Conservation (phyloP, 30 jellyfish, hydroid and myxozoan species). For the Morbakka virulenta region DNA sequence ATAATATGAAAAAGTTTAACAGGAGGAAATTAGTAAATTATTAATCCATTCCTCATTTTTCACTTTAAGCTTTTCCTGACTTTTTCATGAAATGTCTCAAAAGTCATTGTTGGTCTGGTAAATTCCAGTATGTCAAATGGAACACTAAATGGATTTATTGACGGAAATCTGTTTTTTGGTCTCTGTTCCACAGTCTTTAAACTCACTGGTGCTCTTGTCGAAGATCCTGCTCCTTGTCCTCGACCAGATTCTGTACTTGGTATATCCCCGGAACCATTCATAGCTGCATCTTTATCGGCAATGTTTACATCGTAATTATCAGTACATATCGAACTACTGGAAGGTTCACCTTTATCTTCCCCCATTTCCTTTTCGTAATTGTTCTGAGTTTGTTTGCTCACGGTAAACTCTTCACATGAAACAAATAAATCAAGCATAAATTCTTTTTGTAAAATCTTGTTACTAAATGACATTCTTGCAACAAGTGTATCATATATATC, state of each 20-base stretch:
- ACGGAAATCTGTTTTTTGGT: neutral
- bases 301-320: no score
- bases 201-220: neutral
- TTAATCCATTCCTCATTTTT: no score
- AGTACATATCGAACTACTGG: no score
- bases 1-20: no score
- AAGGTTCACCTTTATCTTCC: no score
- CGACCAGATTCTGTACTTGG: no score
- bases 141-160: neutral
- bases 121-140: neutral
- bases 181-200: neutral
- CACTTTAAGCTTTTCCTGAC: no score
- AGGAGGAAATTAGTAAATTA: no score
- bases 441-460: neutral
- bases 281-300: neutral
- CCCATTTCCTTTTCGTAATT: no score
- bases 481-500: neutral
- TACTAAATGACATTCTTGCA: neutral
- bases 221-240: neutral
- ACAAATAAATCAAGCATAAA: neutral
- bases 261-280: neutral
- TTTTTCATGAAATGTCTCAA: no score
- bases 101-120: no score
- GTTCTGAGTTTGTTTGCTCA: neutral
- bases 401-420: neutral